Evolutionary conservation across 2,888 invertebrate genomes (phyloP), one percentile per base, ranked within the genome.

Genomic region (Timema cristinae): DNA sequence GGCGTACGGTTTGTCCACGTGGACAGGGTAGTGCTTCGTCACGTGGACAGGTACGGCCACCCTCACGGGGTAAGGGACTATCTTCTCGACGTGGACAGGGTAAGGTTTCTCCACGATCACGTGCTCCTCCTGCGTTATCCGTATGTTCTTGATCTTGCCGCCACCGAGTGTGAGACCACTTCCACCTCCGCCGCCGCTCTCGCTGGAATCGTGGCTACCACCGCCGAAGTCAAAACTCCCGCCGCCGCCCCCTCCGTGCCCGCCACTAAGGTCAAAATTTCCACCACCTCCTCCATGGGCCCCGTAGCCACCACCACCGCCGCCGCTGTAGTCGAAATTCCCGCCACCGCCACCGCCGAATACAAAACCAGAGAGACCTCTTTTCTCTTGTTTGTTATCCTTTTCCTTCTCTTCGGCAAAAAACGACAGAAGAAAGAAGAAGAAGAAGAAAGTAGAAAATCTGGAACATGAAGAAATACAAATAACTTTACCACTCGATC

Each of bases 1-100:
- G 61, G 71, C 69, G 70, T 70, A 72, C 16, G 72, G 72, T 59
- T 70, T 52, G 54, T 66, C 66, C 50, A 72, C 81, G 73, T 82
- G 81, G 8, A 91, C 91, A 79, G 91, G 91, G 81, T 89, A 89
- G 73, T 91, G 91, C 81, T 90, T 88, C 82, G 91, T 91, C 48
- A 88, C 87, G n/a, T 71, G 67, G 71, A 91, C 90, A 77, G 86
- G 86, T 71, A 86, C 81, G 75, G 81, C 81, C 7, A 63, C 68
- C 8, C 9, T 56, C 32, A 72, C 72, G 10, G 66, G 66, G 61
- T 72, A 71, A 6, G 72, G 72, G 32, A 72, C 72, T 11, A 69
- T 70, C 69, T 74, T 75, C 71, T 73, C 75, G 11, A 75, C 69
- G 71, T 63, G 68, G 13, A 75, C 75, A 10, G 72, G 72, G 63